These are phyloP conservation scores for Acleris laterana DNA, from an alignment of 2,888 invertebrate species.

Conservation along the genomic window DNA sequence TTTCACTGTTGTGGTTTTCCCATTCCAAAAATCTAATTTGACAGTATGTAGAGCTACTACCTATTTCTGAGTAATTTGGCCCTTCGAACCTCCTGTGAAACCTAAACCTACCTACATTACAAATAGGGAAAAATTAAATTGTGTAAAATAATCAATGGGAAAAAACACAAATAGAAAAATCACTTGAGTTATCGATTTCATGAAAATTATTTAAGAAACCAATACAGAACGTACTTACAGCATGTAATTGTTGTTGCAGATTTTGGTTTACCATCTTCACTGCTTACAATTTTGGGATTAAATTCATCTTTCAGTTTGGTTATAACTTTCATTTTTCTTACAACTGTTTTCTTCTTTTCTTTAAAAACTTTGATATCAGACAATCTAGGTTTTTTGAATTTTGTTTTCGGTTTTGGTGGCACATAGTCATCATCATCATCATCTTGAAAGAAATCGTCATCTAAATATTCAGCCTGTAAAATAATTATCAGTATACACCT, in stretches of 20 bases:
- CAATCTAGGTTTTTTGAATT: constrained; percentile 74
- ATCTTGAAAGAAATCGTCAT: constrained; percentile 68
- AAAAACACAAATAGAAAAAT: no score
- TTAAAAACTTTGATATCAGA: constrained; percentile 74
- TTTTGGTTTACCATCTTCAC: constrained; percentile 56
- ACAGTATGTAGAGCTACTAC: no score
- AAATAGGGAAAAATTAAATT: no score
- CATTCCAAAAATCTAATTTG: no score
- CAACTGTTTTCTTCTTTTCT: constrained; percentile 64
- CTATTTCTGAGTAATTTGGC: no score
- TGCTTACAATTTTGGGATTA: constrained; percentile 45
- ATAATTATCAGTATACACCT: not conserved
- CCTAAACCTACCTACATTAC: no score
- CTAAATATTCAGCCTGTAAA: constrained; percentile 65
- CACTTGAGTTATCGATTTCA: no score
- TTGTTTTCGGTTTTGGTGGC: constrained; percentile 64
- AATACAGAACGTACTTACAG: constrained; percentile 59
- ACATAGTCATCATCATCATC: constrained; percentile 75
- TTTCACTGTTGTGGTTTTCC: no score
- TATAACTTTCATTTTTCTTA: constrained; percentile 69
- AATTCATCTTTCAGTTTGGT: constrained; percentile 62
- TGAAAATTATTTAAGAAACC: not conserved
- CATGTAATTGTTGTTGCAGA: constrained; percentile 74
- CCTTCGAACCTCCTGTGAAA: no score
- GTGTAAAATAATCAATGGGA: no score